A percentile compares a stretch with the other conserved stretches of the same genome.
Conservation (phyloP, 2,888 invertebrate genomes). For the Rotaria sp. region DNA sequence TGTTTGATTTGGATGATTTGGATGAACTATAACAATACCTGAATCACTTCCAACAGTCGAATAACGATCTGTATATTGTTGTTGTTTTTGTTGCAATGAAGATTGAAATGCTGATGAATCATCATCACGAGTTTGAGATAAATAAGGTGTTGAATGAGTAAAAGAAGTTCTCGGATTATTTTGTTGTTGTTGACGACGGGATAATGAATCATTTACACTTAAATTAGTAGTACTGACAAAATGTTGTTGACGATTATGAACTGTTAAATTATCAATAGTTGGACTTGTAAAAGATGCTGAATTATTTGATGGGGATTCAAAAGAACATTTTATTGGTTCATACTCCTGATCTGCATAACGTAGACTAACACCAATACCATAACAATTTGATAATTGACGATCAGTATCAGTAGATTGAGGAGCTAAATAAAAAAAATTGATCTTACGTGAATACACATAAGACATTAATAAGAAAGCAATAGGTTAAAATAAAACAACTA, state of each 20-base stretch:
- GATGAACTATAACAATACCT: not conserved
- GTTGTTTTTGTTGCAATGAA: not conserved
- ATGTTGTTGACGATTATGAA: not conserved
- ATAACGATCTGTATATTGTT: not conserved
- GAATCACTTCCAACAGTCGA: not conserved
- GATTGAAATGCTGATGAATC: not conserved
- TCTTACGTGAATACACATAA: too few species aligned
- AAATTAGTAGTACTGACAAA: not conserved
- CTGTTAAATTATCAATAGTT: not conserved
- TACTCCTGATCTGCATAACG: not conserved
- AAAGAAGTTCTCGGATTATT: not conserved
- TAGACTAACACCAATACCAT: not conserved
- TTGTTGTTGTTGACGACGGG: not conserved
- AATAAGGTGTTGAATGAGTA: not conserved
- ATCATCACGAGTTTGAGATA: not conserved
- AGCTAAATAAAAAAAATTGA: not conserved
- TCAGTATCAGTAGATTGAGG: not conserved
- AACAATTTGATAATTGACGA: not conserved
- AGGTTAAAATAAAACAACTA: too few species aligned
- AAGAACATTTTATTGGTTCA: not conserved
- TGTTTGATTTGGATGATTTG: not conserved
- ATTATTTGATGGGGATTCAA: not conserved
- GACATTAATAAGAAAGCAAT: too few species aligned
- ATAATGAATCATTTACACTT: not conserved
- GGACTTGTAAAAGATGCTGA: not conserved